Conservation (phyloP, 1,140 invertebrate species). For the Bathynomus jamesi region DNA sequence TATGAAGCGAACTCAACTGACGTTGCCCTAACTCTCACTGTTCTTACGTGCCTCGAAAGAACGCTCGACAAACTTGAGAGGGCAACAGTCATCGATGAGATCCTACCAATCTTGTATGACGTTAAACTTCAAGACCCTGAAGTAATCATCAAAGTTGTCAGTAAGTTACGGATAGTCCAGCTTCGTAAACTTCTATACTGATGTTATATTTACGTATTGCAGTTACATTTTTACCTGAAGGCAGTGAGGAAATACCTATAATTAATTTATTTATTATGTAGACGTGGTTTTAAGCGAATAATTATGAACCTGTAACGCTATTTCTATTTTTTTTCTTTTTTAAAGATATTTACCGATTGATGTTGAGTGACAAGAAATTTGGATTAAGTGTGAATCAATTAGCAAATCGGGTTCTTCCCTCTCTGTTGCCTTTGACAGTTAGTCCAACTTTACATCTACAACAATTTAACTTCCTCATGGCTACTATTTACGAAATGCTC, state of each 20-base stretch:
- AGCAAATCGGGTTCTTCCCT: slow-evolving; percentile 88
- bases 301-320: too few species aligned
- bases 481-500: slow-evolving; percentile 88
- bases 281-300: too few species aligned
- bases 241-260: too few species aligned
- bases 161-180: slow-evolving; percentile 64
- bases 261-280: too few species aligned
- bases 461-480: slow-evolving; percentile 75
- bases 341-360: slow-evolving; percentile 82
- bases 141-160: slow-evolving; percentile 61
- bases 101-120: slow-evolving; percentile 80
- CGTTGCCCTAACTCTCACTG: slow-evolving; percentile 38
- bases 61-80: slow-evolving; percentile 77
- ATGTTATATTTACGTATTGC: too few species aligned
- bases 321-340: too few species aligned
- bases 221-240: too few species aligned
- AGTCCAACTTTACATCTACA: slow-evolving; percentile 82
- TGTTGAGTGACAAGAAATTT: slow-evolving; percentile 86
- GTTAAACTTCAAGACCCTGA: slow-evolving; percentile 74
- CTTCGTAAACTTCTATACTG: too few species aligned
- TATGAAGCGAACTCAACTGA: slow-evolving; percentile 77
- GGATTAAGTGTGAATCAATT: slow-evolving; percentile 83
- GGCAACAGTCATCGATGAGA: slow-evolving; percentile 79
- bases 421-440: slow-evolving; percentile 82
- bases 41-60: slow-evolving; percentile 52